Evolutionary conservation across 2,888 invertebrate species (phyloP).

Genomic region (Acleris emargana): DNA sequence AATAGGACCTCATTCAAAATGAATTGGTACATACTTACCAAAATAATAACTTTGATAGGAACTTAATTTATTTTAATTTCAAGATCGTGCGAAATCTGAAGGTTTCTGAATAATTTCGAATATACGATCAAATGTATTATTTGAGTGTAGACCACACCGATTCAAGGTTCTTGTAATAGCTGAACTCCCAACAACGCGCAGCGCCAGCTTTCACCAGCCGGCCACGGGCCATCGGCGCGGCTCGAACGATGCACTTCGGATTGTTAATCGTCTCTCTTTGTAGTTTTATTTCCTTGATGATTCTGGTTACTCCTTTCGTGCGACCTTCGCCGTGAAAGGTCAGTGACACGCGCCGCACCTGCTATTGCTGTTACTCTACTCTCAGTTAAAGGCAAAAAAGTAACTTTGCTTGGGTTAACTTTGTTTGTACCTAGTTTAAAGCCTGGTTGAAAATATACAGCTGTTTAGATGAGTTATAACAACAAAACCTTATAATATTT

Average conservation of each 20-base stretch:
- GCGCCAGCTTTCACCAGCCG: conserved; percentile 2
- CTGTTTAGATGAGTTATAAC: too few species aligned
- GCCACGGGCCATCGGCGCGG: conserved; percentile 25
- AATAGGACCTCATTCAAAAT: too few species aligned
- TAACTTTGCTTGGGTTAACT: neutral
- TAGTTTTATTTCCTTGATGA: conserved; percentile 35
- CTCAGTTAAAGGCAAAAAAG: neutral
- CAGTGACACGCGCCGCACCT: conserved; percentile 22
- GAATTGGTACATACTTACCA: too few species aligned
- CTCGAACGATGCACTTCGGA: conserved; percentile 18
- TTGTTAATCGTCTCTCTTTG: conserved; percentile 31
- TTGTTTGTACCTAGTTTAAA: neutral
- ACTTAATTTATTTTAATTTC: too few species aligned
- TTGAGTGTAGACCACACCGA: too few species aligned
- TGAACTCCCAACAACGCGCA: too few species aligned
- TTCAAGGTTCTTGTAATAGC: too few species aligned
- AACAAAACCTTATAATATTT: too few species aligned
- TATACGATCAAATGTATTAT: too few species aligned
- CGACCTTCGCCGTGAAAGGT: conserved; percentile 26
- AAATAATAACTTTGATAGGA: too few species aligned
- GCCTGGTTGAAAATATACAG: neutral
- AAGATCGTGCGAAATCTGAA: too few species aligned
- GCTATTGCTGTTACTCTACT: conserved; percentile 17
- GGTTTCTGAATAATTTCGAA: too few species aligned
- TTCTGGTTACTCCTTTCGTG: conserved; percentile 26